These are phyloP conservation scores for Sminthopsis crassicaudata DNA, from an alignment of 2,113 vertebrate species.

Conservation along the genomic window DNA sequence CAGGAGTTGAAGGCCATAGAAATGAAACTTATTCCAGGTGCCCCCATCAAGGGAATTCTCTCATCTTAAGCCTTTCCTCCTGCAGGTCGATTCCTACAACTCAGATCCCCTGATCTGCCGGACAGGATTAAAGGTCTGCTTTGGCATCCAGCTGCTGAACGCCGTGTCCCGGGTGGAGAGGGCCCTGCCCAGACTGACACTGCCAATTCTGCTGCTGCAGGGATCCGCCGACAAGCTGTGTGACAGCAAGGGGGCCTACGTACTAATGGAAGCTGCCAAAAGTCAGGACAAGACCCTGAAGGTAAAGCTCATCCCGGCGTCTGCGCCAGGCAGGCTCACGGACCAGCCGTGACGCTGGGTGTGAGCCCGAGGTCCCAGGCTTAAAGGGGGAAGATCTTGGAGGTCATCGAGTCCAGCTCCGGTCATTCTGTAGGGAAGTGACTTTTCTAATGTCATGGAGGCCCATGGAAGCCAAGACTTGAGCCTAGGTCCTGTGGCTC, in stretches of 20 bases:
- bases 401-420: not conserved
- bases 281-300: constrained; percentile 95
- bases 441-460: no score
- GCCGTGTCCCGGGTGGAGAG: constrained; percentile 89
- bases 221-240: constrained; percentile 93
- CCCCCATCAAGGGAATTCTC: fast-evolving
- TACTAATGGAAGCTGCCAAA: constrained; percentile 89
- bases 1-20: not conserved
- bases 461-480: fast-evolving
- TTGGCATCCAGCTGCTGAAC: constrained; percentile 91
- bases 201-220: constrained; percentile 95
- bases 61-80: not conserved
- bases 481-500: not conserved
- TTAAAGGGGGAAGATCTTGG: not conserved
- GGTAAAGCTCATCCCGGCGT: constrained; percentile 81
- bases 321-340: not conserved
- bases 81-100: constrained; percentile 91
- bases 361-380: not conserved
- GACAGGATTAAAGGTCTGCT: constrained; percentile 91
- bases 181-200: constrained; percentile 88
- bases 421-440: not conserved
- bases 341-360: not conserved
- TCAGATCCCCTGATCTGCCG: constrained; percentile 90
- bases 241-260: constrained; percentile 91
- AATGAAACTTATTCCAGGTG: not conserved